Evolutionary conservation across 2,888 invertebrate genomes (phyloP), one percentile per base, ranked within the genome.

Genomic region (Pyralis farinalis): DNA sequence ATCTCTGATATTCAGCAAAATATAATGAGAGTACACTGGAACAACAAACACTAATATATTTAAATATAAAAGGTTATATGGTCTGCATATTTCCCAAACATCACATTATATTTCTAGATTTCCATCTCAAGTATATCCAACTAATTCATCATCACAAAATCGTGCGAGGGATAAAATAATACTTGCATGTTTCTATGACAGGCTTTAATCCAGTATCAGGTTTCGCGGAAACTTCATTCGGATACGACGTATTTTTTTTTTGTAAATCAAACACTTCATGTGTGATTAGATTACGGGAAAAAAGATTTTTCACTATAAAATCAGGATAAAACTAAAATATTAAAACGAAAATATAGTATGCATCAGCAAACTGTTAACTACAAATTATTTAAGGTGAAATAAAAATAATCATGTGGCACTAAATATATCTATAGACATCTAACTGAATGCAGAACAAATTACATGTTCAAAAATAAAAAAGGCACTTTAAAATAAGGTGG

Each of bases 141-240:
- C n/a, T n/a, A n/a, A n/a, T n/a, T n/a, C n/a, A n/a, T 16, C 16
- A 16, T 2, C 16, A 16, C 16, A 16, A 16, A 16, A 16, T 3
- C n/a, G 4, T 16, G 16, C 4, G 4, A 3, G 16, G 16, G 16
- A 16, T 16, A 3, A 16, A 16, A 16, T 16, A 16, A 16, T 4
- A 16, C 16, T 3, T 16, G 57, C 52, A 51, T 50, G 16, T 54
- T 70, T 71, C 69, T 73, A 72, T 75, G 73, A 73, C 69, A 77
- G 71, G 70, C 62, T 85, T 87, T 86, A 84, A 85, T 87, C 71
- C 82, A 81, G 72, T 80, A 83, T 80, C 81, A 76, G 75, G 71
- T 76, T 70, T 64, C 63, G 62, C 69, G 72, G 71, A 77, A 76
- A 71, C 76, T 74, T 71, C 77, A 70, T 76, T 63, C 72, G 67